phyloP scores from a whole-genome alignment of 2,888 invertebrate species.

The Polymixis lichenea region DNA sequence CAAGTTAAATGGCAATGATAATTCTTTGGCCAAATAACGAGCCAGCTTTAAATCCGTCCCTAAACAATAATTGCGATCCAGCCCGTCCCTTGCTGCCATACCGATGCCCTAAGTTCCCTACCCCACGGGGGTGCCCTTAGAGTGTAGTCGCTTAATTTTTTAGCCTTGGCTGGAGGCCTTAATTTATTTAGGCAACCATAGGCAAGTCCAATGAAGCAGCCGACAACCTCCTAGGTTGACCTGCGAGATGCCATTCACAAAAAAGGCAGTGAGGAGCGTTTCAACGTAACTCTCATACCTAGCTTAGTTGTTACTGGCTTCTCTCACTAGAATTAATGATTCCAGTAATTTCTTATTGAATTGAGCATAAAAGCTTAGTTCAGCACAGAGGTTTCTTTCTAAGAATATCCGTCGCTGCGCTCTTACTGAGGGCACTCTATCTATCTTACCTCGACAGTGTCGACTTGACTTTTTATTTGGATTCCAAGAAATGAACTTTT shows the following conservation, averaged over 20 bases:
- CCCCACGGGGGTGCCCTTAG: too few species aligned
- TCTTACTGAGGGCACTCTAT: neutral
- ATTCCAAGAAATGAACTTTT: constrained; percentile 8
- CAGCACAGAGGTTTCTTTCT: constrained; percentile 20
- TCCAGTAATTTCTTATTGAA: constrained; percentile 17
- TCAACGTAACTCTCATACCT: neutral
- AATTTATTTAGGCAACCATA: too few species aligned
- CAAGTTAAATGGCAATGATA: neutral
- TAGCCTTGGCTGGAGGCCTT: too few species aligned
- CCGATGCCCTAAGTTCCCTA: too few species aligned
- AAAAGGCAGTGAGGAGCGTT: too few species aligned
- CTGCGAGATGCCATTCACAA: too few species aligned
- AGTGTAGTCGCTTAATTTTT: too few species aligned
- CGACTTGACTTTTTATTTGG: neutral
- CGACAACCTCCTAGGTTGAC: too few species aligned
- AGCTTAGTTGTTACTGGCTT: neutral
- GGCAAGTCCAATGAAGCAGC: too few species aligned
- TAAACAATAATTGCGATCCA: too few species aligned
- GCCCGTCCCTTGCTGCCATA: too few species aligned
- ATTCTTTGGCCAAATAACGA: neutral
- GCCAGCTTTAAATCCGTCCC: too few species aligned
- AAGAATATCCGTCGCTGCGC: neutral
- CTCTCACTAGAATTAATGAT: constrained; percentile 3
- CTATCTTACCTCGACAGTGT: neutral
- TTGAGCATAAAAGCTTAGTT: constrained; percentile 14